A percentile compares a stretch with the other conserved stretches of the same genome.
Conservation (phyloP, 1,140 invertebrate genomes). For the Pogonomyrmex barbatus region DNA sequence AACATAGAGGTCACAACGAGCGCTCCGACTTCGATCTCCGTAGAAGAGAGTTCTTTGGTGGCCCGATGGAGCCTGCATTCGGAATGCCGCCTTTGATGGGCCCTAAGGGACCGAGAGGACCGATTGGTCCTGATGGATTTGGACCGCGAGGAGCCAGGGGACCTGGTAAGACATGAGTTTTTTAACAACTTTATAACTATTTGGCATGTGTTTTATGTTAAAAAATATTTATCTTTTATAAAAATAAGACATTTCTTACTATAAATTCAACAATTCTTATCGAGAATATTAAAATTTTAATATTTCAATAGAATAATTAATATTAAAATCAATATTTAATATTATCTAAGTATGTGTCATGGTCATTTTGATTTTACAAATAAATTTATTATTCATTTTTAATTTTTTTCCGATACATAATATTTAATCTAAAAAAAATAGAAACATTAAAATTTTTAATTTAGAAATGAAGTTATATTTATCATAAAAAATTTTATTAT, state of each 20-base stretch:
- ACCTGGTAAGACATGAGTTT: conserved; percentile 79
- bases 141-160: conserved; percentile 82
- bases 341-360: background rate
- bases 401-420: background rate
- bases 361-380: background rate
- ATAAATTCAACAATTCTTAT: background rate
- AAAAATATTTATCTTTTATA: background rate
- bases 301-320: background rate
- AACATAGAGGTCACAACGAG: conserved; percentile 79
- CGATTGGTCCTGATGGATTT: conserved; percentile 84
- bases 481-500: background rate
- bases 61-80: conserved; percentile 82
- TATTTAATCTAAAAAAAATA: background rate
- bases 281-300: background rate
- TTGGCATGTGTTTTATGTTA: conserved; percentile 25
- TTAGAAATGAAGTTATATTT: conserved; percentile 3
- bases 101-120: conserved; percentile 82
- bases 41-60: conserved; percentile 82
- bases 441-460: background rate
- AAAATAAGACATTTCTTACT: background rate
- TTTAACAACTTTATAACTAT: background rate
- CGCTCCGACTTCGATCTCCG: conserved; percentile 82
- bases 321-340: conserved; percentile 5
- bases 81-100: conserved; percentile 84
- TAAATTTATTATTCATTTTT: background rate